phyloP scores from a whole-genome alignment of 2,113 vertebrate genomes.

The Alligator sinensis region DNA sequence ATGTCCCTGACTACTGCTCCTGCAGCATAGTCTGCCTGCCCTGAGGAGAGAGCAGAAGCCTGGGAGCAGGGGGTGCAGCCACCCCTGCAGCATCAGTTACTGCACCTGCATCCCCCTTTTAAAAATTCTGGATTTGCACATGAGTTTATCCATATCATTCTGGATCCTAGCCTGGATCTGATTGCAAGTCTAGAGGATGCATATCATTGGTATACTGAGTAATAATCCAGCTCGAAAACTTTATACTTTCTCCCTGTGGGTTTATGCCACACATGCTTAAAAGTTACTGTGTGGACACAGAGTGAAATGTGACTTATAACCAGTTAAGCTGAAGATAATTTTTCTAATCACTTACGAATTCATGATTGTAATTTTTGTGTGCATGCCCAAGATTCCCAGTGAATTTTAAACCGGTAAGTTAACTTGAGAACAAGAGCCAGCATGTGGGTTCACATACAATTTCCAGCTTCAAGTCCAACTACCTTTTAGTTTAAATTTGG shows the following conservation, averaged over 20 bases:
- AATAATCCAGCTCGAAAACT: background rate
- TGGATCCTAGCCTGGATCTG: too few relatives aligned
- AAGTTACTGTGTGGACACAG: background rate
- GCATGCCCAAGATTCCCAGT: background rate
- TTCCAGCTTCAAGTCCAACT: background rate
- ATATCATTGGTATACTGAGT: accelerated
- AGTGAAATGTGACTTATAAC: background rate
- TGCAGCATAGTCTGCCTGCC: too few relatives aligned
- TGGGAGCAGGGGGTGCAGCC: too few relatives aligned
- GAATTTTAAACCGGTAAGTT: background rate
- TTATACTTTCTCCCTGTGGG: background rate
- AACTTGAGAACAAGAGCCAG: background rate
- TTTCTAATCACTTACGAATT: background rate
- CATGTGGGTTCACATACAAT: background rate
- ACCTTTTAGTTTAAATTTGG: background rate
- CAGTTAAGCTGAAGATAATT: background rate
- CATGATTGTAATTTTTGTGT: accelerated
- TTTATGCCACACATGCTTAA: background rate
- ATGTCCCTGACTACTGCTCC: too few relatives aligned
- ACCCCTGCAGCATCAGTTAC: too few relatives aligned
- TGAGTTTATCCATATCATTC: too few relatives aligned
- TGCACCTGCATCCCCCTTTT: too few relatives aligned
- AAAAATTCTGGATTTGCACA: too few relatives aligned
- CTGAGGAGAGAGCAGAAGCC: too few relatives aligned
- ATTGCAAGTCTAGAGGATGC: too few relatives aligned